Evolutionary conservation across 2,888 invertebrate species (phyloP).

Genomic region (Nudaria mundana): DNA sequence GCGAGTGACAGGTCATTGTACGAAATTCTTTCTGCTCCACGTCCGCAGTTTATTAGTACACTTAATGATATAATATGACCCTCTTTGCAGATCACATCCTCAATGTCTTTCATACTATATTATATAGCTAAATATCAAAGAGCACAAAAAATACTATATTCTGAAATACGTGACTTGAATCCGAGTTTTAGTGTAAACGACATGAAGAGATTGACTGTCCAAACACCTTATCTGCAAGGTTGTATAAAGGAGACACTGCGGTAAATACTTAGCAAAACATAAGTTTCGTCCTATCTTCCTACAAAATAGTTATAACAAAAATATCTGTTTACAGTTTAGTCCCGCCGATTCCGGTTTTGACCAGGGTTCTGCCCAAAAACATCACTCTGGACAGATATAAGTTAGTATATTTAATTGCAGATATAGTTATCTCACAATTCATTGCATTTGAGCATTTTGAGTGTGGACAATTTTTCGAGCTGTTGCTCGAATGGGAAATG

Average conservation of each 20-base stretch:
- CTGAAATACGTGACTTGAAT: slow-evolving; percentile 76
- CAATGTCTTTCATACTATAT: slow-evolving; percentile 84
- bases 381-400: slow-evolving; percentile 82
- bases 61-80: too few species aligned
- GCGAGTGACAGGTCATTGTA: too few species aligned
- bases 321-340: slow-evolving; percentile 67
- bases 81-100: slow-evolving; percentile 75
- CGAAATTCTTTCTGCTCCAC: too few species aligned
- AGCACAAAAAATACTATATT: slow-evolving; percentile 81
- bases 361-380: slow-evolving; percentile 81
- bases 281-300: too few species aligned
- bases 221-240: slow-evolving; percentile 81
- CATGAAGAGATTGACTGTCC: slow-evolving; percentile 44
- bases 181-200: slow-evolving; percentile 37
- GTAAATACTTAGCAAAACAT: slow-evolving; percentile 39
- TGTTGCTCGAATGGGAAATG: too few species aligned
- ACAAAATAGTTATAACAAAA: too few species aligned
- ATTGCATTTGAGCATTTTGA: background rate
- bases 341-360: slow-evolving; percentile 84
- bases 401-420: slow-evolving; percentile 41
- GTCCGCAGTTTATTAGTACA: too few species aligned
- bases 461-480: background rate
- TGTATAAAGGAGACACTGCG: slow-evolving; percentile 84
- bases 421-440: background rate
- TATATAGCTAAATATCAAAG: slow-evolving; percentile 84